phyloP scores from a whole-genome alignment of 2,797 vertebrate genomes.

The Malacoctenus gilli region DNA sequence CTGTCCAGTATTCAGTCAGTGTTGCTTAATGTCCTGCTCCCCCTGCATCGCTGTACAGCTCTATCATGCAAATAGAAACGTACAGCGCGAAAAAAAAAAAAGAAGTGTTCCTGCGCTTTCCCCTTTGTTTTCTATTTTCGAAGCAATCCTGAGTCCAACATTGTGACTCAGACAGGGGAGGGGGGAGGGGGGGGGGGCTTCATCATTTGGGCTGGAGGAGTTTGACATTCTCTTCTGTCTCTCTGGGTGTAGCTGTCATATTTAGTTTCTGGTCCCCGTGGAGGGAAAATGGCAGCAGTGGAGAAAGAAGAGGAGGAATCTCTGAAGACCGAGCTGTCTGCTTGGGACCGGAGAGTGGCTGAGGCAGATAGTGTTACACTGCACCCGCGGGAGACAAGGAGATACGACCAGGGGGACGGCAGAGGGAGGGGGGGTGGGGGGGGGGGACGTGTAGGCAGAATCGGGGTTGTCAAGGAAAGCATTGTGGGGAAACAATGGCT shows the following conservation, averaged over 20 bases:
- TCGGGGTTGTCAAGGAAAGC: conserved; percentile 21
- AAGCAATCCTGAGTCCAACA: not conserved
- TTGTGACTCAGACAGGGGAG: conserved; percentile 29
- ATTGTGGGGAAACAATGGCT: conserved; percentile 6
- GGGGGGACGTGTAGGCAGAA: not conserved
- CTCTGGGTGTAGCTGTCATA: conserved; percentile 70
- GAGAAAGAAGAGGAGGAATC: conserved; percentile 57
- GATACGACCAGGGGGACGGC: conserved; percentile 65
- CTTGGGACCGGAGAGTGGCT: conserved; percentile 63
- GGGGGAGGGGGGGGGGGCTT: conserved; percentile 23
- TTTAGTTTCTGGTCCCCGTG: conserved; percentile 72
- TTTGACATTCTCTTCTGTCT: conserved; percentile 68
- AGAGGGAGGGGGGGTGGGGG: conserved; percentile 25
- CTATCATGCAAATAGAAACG: too few relatives aligned
- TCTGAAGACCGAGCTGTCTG: conserved; percentile 72
- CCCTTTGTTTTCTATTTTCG: not conserved
- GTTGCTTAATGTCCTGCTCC: too few relatives aligned
- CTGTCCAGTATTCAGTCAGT: too few relatives aligned
- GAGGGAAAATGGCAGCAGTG: conserved; percentile 57
- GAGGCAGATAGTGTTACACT: conserved; percentile 73
- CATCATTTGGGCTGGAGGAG: conserved; percentile 49
- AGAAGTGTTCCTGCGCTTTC: not conserved
- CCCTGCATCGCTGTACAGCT: too few relatives aligned
- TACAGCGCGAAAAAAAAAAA: too few relatives aligned
- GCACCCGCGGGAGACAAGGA: conserved; percentile 64